phyloP scores from a whole-genome alignment of 2,888 invertebrate species.

The Ecdyonurus torrentis region DNA sequence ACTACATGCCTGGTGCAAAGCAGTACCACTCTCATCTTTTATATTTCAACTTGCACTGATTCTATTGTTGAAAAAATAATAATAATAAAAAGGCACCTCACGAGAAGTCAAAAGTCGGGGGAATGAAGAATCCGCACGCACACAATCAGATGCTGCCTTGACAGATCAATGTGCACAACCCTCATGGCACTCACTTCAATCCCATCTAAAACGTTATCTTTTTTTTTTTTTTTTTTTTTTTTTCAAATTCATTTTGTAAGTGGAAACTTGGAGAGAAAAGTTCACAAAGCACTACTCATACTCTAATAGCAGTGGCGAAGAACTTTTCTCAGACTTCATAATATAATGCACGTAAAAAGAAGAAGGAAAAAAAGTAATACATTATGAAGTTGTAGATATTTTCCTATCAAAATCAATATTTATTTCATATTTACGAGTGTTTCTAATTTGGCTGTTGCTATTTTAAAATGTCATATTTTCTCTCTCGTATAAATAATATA shows the following conservation, averaged over 20 bases:
- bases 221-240: too few species aligned
- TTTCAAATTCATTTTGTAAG: too few species aligned
- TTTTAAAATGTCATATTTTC: too few species aligned
- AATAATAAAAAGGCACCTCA: neutral
- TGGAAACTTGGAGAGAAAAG: neutral
- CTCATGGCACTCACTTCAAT: neutral
- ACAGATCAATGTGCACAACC: neutral
- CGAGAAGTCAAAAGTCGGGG: neutral
- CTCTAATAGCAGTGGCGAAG: neutral
- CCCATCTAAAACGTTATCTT: neutral
- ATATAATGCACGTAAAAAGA: too few species aligned
- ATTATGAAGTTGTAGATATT: too few species aligned
- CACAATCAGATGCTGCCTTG: neutral
- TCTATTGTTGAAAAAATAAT: too few species aligned
- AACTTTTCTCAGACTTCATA: too few species aligned
- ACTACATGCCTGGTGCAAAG: neutral
- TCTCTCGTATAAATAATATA: too few species aligned
- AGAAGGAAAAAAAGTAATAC: too few species aligned
- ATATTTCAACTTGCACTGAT: neutral
- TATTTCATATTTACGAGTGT: too few species aligned
- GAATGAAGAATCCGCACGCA: neutral
- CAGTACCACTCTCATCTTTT: neutral
- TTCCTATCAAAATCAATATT: too few species aligned
- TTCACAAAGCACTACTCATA: neutral
- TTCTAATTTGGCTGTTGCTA: too few species aligned